A percentile compares a stretch with the other conserved stretches of the same genome.
phyloP scores from a whole-genome alignment of 2,888 invertebrate genomes.

The Sycophila texana region DNA sequence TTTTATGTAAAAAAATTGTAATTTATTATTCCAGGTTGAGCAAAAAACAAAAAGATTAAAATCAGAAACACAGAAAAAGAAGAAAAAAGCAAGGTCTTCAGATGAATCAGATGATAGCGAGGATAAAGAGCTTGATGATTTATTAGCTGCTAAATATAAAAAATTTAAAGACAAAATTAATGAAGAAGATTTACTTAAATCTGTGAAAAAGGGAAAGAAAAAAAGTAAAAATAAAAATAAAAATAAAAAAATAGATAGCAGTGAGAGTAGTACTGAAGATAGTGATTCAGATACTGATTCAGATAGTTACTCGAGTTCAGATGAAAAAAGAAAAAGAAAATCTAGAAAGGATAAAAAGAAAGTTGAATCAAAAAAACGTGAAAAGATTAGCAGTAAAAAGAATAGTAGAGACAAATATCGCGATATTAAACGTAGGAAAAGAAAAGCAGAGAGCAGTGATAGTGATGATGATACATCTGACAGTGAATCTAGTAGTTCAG shows the following conservation, averaged over 20 bases:
- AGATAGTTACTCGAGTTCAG: constrained; percentile 54
- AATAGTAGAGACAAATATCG: background rate
- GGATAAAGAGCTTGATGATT: constrained; percentile 80
- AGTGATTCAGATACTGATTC: constrained; percentile 11
- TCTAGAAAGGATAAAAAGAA: constrained; percentile 50
- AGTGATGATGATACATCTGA: background rate
- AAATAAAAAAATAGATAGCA: constrained; percentile 47
- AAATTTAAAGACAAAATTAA: constrained; percentile 80
- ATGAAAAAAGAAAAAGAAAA: constrained; percentile 56
- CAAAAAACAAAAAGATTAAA: constrained; percentile 75
- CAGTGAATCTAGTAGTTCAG: background rate
- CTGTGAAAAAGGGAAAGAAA: constrained; percentile 67
- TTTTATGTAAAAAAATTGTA: background rate
- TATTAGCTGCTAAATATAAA: constrained; percentile 84
- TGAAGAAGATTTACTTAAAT: constrained; percentile 73
- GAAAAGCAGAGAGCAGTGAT: background rate
- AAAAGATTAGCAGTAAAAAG: background rate
- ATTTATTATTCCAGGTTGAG: constrained; percentile 72
- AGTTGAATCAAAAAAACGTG: background rate
- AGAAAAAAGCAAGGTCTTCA: constrained; percentile 49
- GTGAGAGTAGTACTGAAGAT: constrained; percentile 49
- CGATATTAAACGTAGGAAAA: background rate
- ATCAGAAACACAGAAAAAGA: constrained; percentile 67
- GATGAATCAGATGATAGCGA: constrained; percentile 58
- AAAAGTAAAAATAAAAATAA: constrained; percentile 61